Evolutionary conservation across 2,113 vertebrate genomes (phyloP).

Genomic region (Notarius quadriscutis): DNA sequence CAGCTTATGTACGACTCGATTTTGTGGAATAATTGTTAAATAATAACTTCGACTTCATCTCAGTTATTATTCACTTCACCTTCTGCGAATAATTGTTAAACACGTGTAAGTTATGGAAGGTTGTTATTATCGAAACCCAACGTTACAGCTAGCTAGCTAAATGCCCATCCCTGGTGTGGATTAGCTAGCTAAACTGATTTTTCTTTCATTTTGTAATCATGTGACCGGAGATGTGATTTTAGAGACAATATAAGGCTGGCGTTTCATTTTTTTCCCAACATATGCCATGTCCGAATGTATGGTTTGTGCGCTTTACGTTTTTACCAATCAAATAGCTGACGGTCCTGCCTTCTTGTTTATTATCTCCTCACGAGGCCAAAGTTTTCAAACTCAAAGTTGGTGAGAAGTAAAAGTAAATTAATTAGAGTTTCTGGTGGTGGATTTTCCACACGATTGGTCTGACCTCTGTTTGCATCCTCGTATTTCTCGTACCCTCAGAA

Average conservation of each 20-base stretch:
- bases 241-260: background rate
- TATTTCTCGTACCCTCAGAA: too few species aligned
- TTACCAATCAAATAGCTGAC: background rate
- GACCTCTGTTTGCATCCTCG: too few species aligned
- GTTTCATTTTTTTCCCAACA: background rate
- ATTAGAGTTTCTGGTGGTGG: background rate
- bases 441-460: background rate
- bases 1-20: too few species aligned
- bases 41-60: too few species aligned
- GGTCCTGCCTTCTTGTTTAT: background rate
- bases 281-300: background rate
- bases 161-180: background rate
- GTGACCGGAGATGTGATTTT: background rate
- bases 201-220: background rate
- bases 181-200: background rate
- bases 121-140: background rate
- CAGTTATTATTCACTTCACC: too few species aligned
- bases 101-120: background rate
- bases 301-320: background rate
- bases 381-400: background rate
- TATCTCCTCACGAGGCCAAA: background rate
- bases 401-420: background rate
- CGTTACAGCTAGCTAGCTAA: background rate
- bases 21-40: too few species aligned
- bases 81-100: too few species aligned